Conservation (phyloP, 2,113 vertebrate genomes). For the Nyctereutes procyonoides region DNA sequence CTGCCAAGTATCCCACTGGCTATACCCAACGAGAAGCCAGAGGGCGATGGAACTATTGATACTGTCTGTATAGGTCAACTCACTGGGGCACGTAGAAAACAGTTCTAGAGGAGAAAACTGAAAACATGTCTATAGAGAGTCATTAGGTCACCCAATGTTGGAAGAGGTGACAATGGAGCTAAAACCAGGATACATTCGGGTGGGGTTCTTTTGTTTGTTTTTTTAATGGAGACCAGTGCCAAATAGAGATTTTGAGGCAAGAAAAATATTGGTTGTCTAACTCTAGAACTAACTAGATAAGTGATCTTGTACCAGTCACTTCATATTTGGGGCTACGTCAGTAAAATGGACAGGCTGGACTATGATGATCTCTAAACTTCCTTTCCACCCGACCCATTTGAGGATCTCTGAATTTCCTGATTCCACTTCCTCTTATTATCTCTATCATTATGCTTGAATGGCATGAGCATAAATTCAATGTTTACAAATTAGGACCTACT, state of each 20-base stretch:
- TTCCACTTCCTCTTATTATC: neutral
- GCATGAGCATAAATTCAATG: neutral
- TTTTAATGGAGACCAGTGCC: neutral
- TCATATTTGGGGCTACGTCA: neutral
- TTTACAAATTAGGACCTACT: neutral
- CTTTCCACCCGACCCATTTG: neutral
- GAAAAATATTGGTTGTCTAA: neutral
- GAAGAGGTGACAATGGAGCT: neutral
- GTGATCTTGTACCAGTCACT: neutral
- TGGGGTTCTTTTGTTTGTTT: neutral
- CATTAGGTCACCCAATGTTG: neutral
- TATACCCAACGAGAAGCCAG: neutral
- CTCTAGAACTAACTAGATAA: neutral
- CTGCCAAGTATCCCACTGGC: neutral
- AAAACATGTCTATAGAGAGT: neutral
- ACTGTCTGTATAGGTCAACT: neutral
- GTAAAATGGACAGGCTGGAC: neutral
- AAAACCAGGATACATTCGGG: neutral
- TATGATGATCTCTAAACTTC: neutral
- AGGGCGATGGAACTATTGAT: neutral
- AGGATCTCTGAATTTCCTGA: conserved; percentile 1
- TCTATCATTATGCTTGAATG: neutral
- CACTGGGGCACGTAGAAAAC: neutral
- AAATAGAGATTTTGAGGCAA: neutral
- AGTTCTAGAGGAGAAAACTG: neutral